Evolutionary conservation across 2,888 invertebrate genomes (phyloP), one percentile per base, ranked within the genome.

Genomic region (Aporophyla nigra): DNA sequence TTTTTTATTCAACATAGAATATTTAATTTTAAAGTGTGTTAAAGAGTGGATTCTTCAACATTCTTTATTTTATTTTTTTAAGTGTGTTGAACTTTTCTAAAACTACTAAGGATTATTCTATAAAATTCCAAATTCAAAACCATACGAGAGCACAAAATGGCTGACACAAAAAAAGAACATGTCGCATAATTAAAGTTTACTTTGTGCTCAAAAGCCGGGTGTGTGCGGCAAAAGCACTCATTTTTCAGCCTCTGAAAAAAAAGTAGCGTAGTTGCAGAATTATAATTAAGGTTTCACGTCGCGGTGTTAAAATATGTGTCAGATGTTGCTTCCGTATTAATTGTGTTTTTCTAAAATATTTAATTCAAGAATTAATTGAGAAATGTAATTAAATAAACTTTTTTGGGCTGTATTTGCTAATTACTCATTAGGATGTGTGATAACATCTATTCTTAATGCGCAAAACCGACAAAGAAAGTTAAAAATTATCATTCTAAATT

Each of bases 141-240:
- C 65, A 54, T 65, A 19, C 19, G 27, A 33, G 69, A 51, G 9
- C 19, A 46, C 24, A 69, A 82, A 68, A 82, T 78, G 65, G 70
- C 58, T 54, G 58, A 43, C 46, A 83, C 46, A 79, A 78, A 81
- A 79, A 71, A 70, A 40, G 24, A 68, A 68, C 68, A 66, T 71
- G 68, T 63, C 43, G 72, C 65, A 67, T 86, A 86, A 84, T 84
- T 82, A 80, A 86, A 78, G 86, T 81, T 86, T 78, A 69, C 84
- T 80, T 85, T 86, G 81, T 76, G 67, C 81, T 77, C 77, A 82
- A 86, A 86, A 71, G 76, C 72, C 61, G 74, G 74, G 83, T 63
- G 70, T 74, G 62, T n/a, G 65, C 33, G 73, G 76, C 79, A 82
- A 84, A 84, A 75, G 86, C 84, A 78, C 61, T 80, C 76, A 84